These are phyloP conservation scores for Trematomus loennbergii DNA, from an alignment of 2,113 vertebrate species.

Conservation along the genomic window DNA sequence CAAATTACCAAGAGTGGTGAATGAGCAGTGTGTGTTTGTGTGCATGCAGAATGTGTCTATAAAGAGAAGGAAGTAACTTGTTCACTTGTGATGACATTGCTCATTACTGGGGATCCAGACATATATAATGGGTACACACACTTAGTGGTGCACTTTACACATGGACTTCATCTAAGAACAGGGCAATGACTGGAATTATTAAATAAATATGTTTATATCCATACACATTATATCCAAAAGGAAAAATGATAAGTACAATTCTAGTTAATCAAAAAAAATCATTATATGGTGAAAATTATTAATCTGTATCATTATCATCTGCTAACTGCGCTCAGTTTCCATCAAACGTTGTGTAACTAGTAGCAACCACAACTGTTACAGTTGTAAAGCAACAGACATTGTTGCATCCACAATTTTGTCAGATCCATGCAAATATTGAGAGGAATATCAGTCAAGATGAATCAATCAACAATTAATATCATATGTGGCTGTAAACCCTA, in stretches of 20 bases:
- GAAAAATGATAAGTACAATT: not conserved
- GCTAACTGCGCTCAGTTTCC: no score
- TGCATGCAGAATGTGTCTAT: conserved; percentile 15
- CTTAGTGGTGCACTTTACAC: conserved; percentile 6
- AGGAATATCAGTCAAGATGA: not conserved
- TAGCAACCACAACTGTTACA: no score
- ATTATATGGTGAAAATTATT: not conserved
- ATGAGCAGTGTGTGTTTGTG: not conserved
- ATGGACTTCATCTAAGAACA: not conserved
- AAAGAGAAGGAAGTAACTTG: conserved; percentile 41
- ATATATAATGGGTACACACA: conserved; percentile 33
- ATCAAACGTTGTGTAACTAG: no score
- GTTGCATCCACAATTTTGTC: not conserved
- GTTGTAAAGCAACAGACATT: not conserved
- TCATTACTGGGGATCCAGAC: conserved; percentile 52
- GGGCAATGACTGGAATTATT: not conserved
- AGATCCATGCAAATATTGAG: conserved; percentile 12
- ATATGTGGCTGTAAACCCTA: no score
- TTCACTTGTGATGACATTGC: conserved; percentile 48
- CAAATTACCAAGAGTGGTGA: conserved; percentile 12
- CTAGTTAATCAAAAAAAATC: not conserved
- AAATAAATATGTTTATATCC: not conserved
- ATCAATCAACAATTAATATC: no score
- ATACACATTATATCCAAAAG: not conserved
- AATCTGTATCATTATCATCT: not conserved